phyloP scores from a whole-genome alignment of 2,888 invertebrate species.

The Acanthosoma haemorrhoidale region DNA sequence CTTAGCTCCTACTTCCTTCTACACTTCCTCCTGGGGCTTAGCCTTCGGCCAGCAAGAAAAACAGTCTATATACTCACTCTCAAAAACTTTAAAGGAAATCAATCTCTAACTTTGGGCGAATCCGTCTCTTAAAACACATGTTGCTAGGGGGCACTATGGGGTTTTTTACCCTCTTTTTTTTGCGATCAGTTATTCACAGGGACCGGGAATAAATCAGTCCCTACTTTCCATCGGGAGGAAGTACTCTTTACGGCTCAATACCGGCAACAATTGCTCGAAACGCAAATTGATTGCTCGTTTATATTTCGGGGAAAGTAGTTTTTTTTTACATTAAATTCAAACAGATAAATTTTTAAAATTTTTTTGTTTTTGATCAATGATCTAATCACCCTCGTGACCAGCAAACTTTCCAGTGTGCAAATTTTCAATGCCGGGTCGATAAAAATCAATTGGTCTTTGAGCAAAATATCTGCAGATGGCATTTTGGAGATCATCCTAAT shows the following conservation, averaged over 20 bases:
- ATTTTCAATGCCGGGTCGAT: too few relatives aligned
- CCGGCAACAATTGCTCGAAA: not conserved
- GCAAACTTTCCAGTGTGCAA: too few relatives aligned
- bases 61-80: slow-evolving; percentile 1
- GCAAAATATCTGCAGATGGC: too few relatives aligned
- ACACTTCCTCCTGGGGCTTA: not conserved
- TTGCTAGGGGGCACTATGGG: slow-evolving; percentile 12
- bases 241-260: not conserved
- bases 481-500: too few relatives aligned
- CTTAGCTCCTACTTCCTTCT: slow-evolving; percentile 31
- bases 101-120: slow-evolving; percentile 7
- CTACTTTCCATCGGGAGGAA: not conserved
- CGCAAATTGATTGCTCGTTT: too few relatives aligned
- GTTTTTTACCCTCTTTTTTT: not conserved
- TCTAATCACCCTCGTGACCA: too few relatives aligned
- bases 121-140: slow-evolving; percentile 14
- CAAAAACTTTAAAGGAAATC: slow-evolving; percentile 23
- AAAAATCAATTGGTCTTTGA: too few relatives aligned
- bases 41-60: slow-evolving; percentile 3
- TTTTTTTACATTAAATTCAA: too few relatives aligned
- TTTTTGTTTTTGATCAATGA: too few relatives aligned
- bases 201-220: not conserved
- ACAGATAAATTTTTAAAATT: too few relatives aligned
- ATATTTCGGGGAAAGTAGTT: too few relatives aligned
- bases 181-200: slow-evolving; percentile 11